These are phyloP conservation scores for Chrysocyon brachyurus DNA, from an alignment of 2,797 vertebrate species.

Conservation along the genomic window DNA sequence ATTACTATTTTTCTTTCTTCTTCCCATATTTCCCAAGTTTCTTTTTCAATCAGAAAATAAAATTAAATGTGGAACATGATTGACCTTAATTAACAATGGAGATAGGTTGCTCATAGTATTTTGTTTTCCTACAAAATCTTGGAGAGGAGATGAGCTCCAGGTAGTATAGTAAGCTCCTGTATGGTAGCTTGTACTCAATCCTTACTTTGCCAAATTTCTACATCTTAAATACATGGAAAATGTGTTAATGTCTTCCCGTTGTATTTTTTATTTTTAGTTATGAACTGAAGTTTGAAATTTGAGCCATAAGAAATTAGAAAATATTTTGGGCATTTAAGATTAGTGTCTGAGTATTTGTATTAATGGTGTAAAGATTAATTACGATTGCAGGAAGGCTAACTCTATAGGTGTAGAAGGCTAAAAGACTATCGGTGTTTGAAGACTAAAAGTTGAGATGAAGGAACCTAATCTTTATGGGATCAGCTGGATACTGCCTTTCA, in stretches of 20 bases:
- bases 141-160: not conserved
- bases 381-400: not conserved
- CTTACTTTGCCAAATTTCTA: not conserved
- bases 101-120: not conserved
- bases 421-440: no score
- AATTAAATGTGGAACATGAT: not conserved
- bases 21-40: not conserved
- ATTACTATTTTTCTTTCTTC: not conserved
- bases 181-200: not conserved
- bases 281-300: not conserved
- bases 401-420: not conserved
- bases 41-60: constrained; percentile 19
- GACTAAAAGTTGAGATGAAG: not conserved
- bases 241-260: not conserved
- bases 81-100: not conserved
- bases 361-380: not conserved
- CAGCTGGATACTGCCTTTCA: not conserved
- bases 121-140: not conserved
- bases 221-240: not conserved
- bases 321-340: not conserved
- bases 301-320: not conserved
- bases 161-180: not conserved
- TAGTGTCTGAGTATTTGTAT: not conserved
- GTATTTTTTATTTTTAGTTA: not conserved
- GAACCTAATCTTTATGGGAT: not conserved